These are phyloP conservation scores for Plebejus argus DNA, from an alignment of 2,888 invertebrate species.

Conservation along the genomic window DNA sequence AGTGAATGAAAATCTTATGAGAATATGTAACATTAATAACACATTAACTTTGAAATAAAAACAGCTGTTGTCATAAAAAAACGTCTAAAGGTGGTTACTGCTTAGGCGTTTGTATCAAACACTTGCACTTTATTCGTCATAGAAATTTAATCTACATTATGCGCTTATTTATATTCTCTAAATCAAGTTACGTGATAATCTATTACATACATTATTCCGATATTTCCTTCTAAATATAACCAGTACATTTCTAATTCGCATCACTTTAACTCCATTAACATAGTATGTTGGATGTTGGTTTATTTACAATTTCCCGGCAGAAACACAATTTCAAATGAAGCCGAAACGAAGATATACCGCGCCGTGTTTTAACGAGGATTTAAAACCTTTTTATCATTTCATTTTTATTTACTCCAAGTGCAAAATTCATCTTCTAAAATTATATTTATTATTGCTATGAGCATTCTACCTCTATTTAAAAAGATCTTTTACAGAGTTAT, in stretches of 20 bases:
- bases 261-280: not conserved
- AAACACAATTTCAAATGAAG: slow-evolving; percentile 21
- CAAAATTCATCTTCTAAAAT: not conserved
- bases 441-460: not conserved
- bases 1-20: too few species aligned
- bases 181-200: not conserved
- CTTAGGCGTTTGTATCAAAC: too few species aligned
- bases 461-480: not conserved
- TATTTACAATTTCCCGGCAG: not conserved
- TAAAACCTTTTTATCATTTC: slow-evolving; percentile 15
- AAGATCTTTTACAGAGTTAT: too few species aligned
- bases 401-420: not conserved
- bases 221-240: not conserved
- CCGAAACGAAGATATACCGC: slow-evolving; percentile 19
- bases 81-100: fast-evolving
- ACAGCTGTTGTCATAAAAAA: too few species aligned
- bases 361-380: slow-evolving; percentile 7
- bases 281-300: not conserved
- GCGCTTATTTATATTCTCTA: too few species aligned
- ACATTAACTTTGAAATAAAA: too few species aligned
- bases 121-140: too few species aligned
- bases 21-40: too few species aligned
- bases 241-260: not conserved
- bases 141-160: too few species aligned
- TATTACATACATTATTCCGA: not conserved